Evolutionary conservation across 2,888 invertebrate genomes (phyloP).

Genomic region (Caenorhabditis japonica): DNA sequence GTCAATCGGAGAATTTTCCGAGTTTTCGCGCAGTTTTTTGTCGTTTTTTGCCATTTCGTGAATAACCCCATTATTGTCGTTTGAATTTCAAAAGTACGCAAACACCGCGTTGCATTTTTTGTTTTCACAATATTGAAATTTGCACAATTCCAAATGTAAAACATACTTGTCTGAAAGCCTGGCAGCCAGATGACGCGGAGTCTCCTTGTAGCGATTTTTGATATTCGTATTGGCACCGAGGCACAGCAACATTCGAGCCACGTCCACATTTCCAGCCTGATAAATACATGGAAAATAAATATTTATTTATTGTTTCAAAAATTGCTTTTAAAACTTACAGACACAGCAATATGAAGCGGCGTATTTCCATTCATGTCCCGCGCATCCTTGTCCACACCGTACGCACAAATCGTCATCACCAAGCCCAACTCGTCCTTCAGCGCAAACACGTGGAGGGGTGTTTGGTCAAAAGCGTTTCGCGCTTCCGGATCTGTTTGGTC

Average conservation of each 20-base stretch:
- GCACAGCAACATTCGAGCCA: conserved; percentile 78
- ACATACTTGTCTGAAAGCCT: conserved; percentile 68
- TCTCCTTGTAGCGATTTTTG: conserved; percentile 76
- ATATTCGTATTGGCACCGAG: conserved; percentile 79
- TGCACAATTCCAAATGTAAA: neutral
- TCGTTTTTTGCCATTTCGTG: no score
- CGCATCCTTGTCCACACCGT: conserved; percentile 77
- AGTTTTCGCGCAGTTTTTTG: no score
- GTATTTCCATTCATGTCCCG: conserved; percentile 77
- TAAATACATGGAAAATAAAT: no score
- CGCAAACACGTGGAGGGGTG: conserved; percentile 78
- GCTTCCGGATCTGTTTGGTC: conserved; percentile 77
- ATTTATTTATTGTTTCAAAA: neutral
- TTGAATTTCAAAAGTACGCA: no score
- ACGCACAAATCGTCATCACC: conserved; percentile 56
- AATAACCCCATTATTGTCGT: no score
- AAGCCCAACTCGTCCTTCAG: conserved; percentile 66
- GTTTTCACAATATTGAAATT: no score
- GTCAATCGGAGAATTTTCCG: no score
- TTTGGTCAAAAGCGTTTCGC: conserved; percentile 77
- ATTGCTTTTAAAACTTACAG: conserved; percentile 34
- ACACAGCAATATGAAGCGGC: conserved; percentile 78
- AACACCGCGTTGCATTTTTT: no score
- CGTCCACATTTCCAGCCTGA: conserved; percentile 69
- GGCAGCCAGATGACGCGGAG: conserved; percentile 79